phyloP scores from a whole-genome alignment of 2,888 invertebrate species.

The Drosophila longiperda region DNA sequence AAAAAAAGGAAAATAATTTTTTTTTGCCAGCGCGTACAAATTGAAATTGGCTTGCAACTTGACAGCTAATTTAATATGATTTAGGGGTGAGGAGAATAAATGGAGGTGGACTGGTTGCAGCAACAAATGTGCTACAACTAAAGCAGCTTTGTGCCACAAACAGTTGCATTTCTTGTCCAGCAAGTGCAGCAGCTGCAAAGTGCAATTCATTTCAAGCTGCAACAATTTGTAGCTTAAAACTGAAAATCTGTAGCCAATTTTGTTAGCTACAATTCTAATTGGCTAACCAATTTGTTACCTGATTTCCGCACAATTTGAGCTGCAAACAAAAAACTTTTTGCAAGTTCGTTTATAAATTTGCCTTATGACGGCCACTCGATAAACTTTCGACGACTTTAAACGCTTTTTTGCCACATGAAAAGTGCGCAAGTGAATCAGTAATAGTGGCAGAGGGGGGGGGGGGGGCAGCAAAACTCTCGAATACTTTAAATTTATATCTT shows the following conservation, averaged over 20 bases:
- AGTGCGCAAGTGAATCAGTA: not conserved
- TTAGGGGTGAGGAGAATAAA: not conserved
- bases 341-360: constrained; percentile 73
- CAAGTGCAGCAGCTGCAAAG: constrained; percentile 12
- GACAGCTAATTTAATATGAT: constrained; percentile 77
- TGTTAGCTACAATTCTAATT: constrained; percentile 30
- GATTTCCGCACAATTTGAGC: constrained; percentile 26
- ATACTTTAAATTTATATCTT: constrained; percentile 44
- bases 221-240: constrained; percentile 28
- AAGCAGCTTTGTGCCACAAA: constrained; percentile 32
- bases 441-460: not conserved
- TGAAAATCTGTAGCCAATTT: constrained; percentile 15
- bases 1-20: not conserved
- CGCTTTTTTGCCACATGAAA: constrained; percentile 27
- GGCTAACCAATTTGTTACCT: constrained; percentile 43
- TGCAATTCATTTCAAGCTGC: constrained; percentile 13
- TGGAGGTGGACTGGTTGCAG: not conserved
- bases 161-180: constrained; percentile 32
- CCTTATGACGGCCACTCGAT: constrained; percentile 71
- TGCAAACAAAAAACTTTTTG: constrained; percentile 51
- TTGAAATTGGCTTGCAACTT: constrained; percentile 74
- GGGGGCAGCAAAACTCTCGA: constrained; percentile 1
- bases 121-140: not conserved
- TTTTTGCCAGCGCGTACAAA: constrained; percentile 54
- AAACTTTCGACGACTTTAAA: constrained; percentile 61